These are phyloP conservation scores for Halcyon chelicuti DNA, from an alignment of 2,797 vertebrate species.

Conservation along the genomic window DNA sequence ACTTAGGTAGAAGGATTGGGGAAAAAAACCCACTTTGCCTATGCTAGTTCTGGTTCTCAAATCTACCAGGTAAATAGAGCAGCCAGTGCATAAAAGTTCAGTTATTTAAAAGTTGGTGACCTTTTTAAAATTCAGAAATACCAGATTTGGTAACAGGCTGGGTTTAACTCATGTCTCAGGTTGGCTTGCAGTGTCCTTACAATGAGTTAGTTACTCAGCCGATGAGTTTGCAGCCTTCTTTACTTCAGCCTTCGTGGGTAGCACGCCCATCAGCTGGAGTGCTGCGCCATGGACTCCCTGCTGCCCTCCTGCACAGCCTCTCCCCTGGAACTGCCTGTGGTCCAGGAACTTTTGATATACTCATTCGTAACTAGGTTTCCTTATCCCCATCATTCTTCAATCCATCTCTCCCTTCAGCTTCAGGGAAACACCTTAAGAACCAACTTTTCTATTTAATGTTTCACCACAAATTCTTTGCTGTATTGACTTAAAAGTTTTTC, in stretches of 20 bases:
- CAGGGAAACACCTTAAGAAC: neutral
- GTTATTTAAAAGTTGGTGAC: neutral
- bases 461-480: neutral
- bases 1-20: neutral
- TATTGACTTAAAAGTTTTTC: neutral
- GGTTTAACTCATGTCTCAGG: neutral
- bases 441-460: neutral
- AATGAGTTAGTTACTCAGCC: accelerated
- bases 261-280: neutral
- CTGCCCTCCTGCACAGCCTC: neutral
- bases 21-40: accelerated
- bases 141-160: neutral
- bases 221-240: neutral
- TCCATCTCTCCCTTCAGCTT: neutral
- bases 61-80: neutral
- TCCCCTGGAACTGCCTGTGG: neutral
- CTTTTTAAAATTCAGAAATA: neutral
- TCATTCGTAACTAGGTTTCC: neutral
- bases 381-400: neutral
- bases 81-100: neutral
- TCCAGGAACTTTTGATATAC: neutral
- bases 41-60: neutral
- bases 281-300: neutral
- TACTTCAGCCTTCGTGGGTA: neutral
- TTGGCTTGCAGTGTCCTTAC: neutral